Percentiles rank a stretch among this genome's conserved stretches.
These are phyloP conservation scores for Acanthurus lineatus DNA, from an alignment of 2,797 vertebrate genomes.

Conservation along the genomic window DNA sequence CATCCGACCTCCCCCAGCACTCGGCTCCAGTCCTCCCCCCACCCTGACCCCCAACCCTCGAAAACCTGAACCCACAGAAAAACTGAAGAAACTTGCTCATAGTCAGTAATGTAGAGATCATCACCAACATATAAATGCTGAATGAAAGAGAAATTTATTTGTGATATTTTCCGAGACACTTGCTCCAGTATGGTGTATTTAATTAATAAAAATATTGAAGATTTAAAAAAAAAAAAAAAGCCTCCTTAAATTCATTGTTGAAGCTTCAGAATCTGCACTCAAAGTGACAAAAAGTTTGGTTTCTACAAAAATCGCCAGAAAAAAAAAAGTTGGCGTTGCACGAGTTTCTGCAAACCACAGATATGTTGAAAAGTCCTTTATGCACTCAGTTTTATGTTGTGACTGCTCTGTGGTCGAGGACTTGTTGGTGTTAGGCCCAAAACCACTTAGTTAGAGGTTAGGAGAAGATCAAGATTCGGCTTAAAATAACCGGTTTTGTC, in stretches of 20 bases:
- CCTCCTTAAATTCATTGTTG: conserved; percentile 62
- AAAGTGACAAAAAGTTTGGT: too few species aligned
- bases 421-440: too few species aligned
- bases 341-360: too few species aligned
- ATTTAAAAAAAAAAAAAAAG: conserved; percentile 75
- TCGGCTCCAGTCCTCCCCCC: conserved; percentile 43
- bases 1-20: conserved; percentile 76
- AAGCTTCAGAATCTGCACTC: not conserved
- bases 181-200: conserved; percentile 99
- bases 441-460: too few species aligned
- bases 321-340: too few species aligned
- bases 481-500: too few species aligned
- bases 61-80: conserved; percentile 83
- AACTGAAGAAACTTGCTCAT: conserved; percentile 87
- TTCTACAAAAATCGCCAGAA: too few species aligned
- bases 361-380: too few species aligned
- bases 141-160: conserved; percentile 99
- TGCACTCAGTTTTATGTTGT: too few species aligned
- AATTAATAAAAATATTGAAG: conserved; percentile 98
- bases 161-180: conserved; percentile 99
- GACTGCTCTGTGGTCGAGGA: too few species aligned
- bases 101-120: conserved; percentile 95
- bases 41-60: conserved; percentile 30
- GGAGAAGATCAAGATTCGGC: too few species aligned
- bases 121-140: conserved; percentile 97